Conservation (phyloP, 2,888 invertebrate species). For the Athalia cordata region DNA sequence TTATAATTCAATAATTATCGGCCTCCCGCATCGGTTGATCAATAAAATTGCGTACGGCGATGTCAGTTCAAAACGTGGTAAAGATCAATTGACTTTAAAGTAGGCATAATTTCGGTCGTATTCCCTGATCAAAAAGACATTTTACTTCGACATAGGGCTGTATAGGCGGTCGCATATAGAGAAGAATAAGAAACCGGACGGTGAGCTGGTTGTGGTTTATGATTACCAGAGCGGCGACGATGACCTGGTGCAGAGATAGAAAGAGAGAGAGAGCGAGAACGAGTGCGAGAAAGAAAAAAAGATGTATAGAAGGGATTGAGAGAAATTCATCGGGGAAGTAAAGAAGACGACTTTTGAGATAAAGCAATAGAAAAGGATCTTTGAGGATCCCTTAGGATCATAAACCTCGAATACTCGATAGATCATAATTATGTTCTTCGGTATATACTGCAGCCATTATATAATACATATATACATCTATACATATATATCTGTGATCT, state of each 20-base stretch:
- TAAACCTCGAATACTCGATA: slow-evolving; percentile 44
- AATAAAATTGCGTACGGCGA: no score
- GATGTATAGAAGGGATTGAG: neutral
- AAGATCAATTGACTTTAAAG: no score
- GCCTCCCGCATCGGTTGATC: no score
- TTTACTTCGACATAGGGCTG: no score
- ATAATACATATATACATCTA: neutral
- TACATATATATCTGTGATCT: slow-evolving; percentile 19
- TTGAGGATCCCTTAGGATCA: slow-evolving; percentile 28
- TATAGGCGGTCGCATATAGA: no score
- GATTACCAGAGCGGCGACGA: slow-evolving; percentile 13
- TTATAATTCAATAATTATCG: no score
- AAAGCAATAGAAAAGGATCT: slow-evolving; percentile 22
- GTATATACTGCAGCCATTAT: neutral
- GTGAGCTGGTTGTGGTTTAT: slow-evolving; percentile 7
- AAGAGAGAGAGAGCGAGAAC: no score
- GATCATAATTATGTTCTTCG: slow-evolving; percentile 46
- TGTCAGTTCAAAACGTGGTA: no score
- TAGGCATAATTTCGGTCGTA: no score
- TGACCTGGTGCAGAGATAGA: no score
- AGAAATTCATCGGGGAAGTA: neutral
- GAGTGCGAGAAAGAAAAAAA: neutral
- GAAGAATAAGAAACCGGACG: neutral
- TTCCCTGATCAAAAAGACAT: no score
- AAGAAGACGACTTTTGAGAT: slow-evolving; percentile 18